phyloP scores from a whole-genome alignment of 2,888 invertebrate genomes.

The Rugalucina vietnamica region DNA sequence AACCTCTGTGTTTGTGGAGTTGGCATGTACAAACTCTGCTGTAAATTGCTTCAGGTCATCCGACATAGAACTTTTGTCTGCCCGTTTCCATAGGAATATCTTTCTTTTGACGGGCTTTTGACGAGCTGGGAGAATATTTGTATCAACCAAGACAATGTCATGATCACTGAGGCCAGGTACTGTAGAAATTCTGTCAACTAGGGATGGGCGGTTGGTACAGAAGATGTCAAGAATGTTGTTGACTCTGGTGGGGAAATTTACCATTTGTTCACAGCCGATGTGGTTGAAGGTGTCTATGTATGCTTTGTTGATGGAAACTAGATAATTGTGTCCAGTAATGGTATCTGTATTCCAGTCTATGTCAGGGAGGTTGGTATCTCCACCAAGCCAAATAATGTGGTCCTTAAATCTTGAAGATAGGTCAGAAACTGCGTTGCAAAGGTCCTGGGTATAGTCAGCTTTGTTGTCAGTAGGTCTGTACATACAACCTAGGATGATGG shows the following conservation, averaged over 20 bases:
- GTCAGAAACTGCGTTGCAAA: conserved; percentile 3
- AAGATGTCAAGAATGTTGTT: conserved; percentile 31
- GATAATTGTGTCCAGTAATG: conserved; percentile 8
- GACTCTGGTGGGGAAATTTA: conserved; percentile 30
- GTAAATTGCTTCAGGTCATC: background rate
- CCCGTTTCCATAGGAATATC: conserved; percentile 31
- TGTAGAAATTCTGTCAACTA: conserved; percentile 7
- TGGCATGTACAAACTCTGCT: background rate
- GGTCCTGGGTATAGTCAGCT: conserved; percentile 4
- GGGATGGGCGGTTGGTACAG: conserved; percentile 26
- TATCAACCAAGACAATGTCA: conserved; percentile 31
- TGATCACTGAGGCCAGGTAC: conserved; percentile 37
- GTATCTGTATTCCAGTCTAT: conserved; percentile 34
- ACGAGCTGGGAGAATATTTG: background rate
- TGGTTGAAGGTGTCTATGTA: conserved; percentile 23
- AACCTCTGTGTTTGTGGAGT: background rate
- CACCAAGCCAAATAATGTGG: background rate
- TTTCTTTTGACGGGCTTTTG: conserved; percentile 13
- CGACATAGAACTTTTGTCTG: background rate
- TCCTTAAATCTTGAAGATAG: background rate
- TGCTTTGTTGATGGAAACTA: background rate
- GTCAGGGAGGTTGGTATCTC: conserved; percentile 46
- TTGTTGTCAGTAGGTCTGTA: conserved; percentile 40
- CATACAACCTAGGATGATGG: conserved; percentile 31
- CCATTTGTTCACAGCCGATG: conserved; percentile 21